Conservation (phyloP, 2,797 vertebrate genomes). For the Emydoidea blandingii region DNA sequence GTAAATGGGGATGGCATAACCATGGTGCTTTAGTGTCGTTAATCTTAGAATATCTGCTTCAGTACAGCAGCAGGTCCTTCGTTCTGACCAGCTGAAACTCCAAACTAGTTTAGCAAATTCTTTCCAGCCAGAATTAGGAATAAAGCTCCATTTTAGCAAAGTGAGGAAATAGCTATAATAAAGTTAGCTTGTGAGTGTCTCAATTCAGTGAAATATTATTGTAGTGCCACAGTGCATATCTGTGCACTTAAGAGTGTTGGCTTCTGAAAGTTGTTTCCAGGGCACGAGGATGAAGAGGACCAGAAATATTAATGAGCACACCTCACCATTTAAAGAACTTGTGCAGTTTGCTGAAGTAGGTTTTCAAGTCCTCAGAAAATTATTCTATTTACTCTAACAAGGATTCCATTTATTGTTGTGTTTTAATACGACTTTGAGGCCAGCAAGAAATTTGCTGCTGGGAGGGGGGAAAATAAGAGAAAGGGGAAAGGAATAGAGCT, state of each 20-base stretch:
- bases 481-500: background rate
- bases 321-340: too few relatives aligned
- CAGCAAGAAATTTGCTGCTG: background rate
- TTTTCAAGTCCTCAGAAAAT: background rate
- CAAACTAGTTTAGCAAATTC: background rate
- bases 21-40: background rate
- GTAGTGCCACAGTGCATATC: background rate
- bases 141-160: background rate
- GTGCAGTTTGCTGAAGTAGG: too few relatives aligned
- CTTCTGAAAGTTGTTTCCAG: background rate
- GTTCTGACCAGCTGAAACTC: background rate
- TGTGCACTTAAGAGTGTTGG: background rate
- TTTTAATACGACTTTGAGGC: background rate
- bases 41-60: background rate
- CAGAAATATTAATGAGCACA: background rate
- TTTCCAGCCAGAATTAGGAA: background rate
- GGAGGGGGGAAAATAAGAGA: background rate
- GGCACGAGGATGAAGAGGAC: background rate
- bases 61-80: background rate
- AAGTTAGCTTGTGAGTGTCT: background rate
- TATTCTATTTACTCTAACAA: too few relatives aligned
- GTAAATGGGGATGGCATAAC: background rate
- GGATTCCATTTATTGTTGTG: background rate
- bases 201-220: background rate
- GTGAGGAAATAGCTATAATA: background rate